Conservation (phyloP, 2,888 invertebrate species). For the Scrobipalpa costella region DNA sequence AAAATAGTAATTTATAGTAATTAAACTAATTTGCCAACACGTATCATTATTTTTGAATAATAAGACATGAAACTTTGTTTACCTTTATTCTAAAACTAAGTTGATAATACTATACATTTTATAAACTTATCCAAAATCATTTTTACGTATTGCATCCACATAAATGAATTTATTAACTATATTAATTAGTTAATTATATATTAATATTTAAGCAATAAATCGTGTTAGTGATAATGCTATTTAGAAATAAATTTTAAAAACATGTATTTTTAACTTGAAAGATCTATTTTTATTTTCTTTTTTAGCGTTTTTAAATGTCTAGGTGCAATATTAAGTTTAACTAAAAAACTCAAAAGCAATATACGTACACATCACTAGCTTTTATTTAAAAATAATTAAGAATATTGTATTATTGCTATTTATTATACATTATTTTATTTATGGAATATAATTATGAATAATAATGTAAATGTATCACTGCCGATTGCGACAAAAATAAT, state of each 20-base stretch:
- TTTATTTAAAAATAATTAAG: constrained; percentile 16
- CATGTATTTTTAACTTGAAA: constrained; percentile 37
- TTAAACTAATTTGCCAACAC: too few species aligned
- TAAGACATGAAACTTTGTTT: too few species aligned
- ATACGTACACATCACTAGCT: constrained; percentile 66
- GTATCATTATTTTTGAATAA: too few species aligned
- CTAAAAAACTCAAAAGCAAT: constrained; percentile 65
- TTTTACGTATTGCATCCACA: constrained; percentile 51
- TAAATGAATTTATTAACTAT: constrained; percentile 72
- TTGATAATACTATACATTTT: constrained; percentile 2
- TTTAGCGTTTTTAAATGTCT: constrained; percentile 38
- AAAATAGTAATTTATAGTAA: too few species aligned
- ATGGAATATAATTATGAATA: neutral
- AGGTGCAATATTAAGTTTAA: constrained; percentile 73
- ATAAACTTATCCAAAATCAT: constrained; percentile 4
- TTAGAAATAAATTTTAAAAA: constrained; percentile 37
- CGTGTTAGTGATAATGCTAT: constrained; percentile 70
- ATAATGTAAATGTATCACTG: constrained; percentile 30
- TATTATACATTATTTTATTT: constrained; percentile 10
- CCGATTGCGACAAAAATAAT: constrained; percentile 16
- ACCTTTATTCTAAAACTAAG: too few species aligned
- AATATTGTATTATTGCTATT: constrained; percentile 9
- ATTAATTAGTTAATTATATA: constrained; percentile 51
- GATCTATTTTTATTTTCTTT: constrained; percentile 29
- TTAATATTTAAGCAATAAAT: constrained; percentile 68